Evolutionary conservation across 1,140 invertebrate species (phyloP).

Genomic region (Arion vulgaris): DNA sequence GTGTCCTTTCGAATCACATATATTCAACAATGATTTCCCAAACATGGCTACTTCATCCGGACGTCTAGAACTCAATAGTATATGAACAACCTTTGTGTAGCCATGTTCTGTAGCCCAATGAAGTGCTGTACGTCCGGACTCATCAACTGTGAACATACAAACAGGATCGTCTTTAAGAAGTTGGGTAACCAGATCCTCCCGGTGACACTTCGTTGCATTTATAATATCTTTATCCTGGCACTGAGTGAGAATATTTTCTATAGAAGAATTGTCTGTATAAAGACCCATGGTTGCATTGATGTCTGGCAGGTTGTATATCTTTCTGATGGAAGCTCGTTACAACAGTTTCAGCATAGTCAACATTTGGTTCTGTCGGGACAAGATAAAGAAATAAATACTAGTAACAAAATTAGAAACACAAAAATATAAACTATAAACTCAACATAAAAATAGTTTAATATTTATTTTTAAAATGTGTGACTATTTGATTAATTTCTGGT

Average conservation of each 20-base stretch:
- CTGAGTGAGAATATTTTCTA: neutral
- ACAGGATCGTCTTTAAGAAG: slow-evolving; percentile 46
- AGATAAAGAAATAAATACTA: no score
- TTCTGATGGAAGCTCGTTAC: neutral
- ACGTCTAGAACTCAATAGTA: slow-evolving; percentile 34
- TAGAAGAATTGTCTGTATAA: neutral
- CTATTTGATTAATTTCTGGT: no score
- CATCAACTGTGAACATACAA: slow-evolving; percentile 44
- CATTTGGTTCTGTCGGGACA: no score
- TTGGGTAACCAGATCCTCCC: slow-evolving; percentile 51
- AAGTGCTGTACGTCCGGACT: slow-evolving; percentile 54
- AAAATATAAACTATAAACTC: no score
- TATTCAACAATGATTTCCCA: slow-evolving; percentile 47
- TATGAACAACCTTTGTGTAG: slow-evolving; percentile 53
- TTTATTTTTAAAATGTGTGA: no score
- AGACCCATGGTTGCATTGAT: neutral
- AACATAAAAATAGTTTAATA: no score
- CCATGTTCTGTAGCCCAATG: slow-evolving; percentile 66
- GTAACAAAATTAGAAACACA: no score
- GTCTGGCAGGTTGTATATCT: neutral
- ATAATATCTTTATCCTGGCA: slow-evolving; percentile 37
- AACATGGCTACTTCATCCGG: neutral
- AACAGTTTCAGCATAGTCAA: no score
- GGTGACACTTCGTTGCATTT: slow-evolving; percentile 58
- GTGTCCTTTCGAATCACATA: slow-evolving; percentile 57